Conservation (phyloP, 2,113 vertebrate genomes). For the Nyctibius bracteatus region DNA sequence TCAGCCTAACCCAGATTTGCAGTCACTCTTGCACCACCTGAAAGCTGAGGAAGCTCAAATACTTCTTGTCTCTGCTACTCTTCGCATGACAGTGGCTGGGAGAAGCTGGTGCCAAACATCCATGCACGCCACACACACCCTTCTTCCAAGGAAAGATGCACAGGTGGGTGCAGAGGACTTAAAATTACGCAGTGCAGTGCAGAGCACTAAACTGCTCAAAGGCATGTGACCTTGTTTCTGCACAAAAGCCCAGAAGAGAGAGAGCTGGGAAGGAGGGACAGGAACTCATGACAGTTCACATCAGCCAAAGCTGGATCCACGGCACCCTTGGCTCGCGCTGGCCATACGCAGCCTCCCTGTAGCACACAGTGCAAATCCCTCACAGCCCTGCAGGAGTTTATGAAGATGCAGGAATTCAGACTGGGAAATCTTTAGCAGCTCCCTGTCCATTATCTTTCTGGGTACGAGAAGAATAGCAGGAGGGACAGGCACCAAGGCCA, state of each 20-base stretch:
- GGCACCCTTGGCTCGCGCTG: neutral
- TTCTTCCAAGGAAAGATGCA: neutral
- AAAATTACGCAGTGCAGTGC: neutral
- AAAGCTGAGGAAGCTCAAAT: neutral
- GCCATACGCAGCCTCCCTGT: neutral
- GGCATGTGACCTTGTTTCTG: neutral
- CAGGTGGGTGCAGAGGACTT: neutral
- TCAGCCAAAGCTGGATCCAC: conserved; percentile 2
- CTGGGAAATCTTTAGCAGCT: neutral
- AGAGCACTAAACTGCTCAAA: neutral
- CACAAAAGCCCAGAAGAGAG: neutral
- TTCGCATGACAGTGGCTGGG: rapidly evolving
- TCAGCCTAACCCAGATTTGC: neutral
- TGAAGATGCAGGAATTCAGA: neutral
- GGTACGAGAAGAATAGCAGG: neutral
- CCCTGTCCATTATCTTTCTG: neutral
- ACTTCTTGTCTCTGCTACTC: neutral
- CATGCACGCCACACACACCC: rapidly evolving
- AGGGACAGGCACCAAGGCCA: neutral
- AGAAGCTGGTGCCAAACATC: neutral
- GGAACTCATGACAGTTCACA: neutral
- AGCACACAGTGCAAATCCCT: neutral
- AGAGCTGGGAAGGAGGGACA: neutral
- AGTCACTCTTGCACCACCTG: rapidly evolving
- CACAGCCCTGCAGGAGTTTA: neutral